phyloP scores from a whole-genome alignment of 1,140 invertebrate genomes.

The Drosophila orosa region DNA sequence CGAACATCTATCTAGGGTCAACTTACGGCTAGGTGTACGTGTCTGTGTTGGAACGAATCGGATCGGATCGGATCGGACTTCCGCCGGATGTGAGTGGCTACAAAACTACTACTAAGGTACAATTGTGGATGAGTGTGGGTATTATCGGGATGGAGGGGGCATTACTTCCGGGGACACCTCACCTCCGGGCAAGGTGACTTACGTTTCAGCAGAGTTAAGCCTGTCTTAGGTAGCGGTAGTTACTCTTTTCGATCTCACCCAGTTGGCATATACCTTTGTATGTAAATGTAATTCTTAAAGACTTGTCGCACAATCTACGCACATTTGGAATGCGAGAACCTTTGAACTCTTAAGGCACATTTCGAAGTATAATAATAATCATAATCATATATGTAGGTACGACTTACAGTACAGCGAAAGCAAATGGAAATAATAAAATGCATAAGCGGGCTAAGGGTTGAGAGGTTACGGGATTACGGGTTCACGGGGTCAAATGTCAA shows the following conservation, averaged over 20 bases:
- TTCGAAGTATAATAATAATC: constrained; percentile 57
- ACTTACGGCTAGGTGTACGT: constrained; percentile 24
- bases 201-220: constrained; percentile 12
- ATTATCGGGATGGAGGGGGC: constrained; percentile 1
- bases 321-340: constrained; percentile 45
- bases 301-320: constrained; percentile 47
- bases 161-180: constrained; percentile 2
- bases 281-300: constrained; percentile 16
- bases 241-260: constrained; percentile 28
- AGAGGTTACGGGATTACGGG: neutral
- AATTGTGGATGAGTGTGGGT: constrained; percentile 51
- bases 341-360: constrained; percentile 80
- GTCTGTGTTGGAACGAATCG: constrained; percentile 16
- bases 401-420: constrained; percentile 55
- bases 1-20: constrained; percentile 50
- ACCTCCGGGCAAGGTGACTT: constrained; percentile 19
- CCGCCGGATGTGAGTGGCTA: constrained; percentile 56
- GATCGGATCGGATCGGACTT: constrained; percentile 4
- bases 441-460: constrained; percentile 20
- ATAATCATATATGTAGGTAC: constrained; percentile 20
- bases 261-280: constrained; percentile 22
- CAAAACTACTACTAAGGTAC: constrained; percentile 81
- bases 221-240: constrained; percentile 31
- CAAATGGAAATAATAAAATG: constrained; percentile 30
- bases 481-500: neutral